Percentiles rank a stretch among this genome's conserved stretches.
Conservation (phyloP, 2,113 vertebrate species). For the Podiceps cristatus region DNA sequence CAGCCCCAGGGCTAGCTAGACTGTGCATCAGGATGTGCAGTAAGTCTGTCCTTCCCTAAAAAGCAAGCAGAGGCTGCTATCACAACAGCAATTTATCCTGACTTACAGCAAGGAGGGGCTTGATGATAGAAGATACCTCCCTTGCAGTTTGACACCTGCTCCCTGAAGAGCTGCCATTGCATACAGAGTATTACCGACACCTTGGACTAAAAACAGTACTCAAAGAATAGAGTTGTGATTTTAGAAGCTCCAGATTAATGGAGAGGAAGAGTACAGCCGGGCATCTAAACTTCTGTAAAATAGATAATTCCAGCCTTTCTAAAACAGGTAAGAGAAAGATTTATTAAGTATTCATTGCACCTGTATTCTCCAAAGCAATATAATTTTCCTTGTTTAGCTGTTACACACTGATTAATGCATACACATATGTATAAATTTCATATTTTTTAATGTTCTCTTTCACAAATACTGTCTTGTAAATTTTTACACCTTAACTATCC, state of each 20-base stretch:
- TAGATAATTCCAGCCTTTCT: constrained; percentile 6
- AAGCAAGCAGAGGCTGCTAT: not conserved
- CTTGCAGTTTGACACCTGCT: not conserved
- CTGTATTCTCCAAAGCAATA: not conserved
- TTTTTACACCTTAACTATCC: not conserved
- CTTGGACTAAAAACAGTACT: not conserved
- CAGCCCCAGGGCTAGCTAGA: not conserved
- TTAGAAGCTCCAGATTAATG: constrained; percentile 16
- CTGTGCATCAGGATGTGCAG: not conserved
- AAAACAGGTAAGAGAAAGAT: constrained; percentile 58
- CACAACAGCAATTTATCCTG: not conserved
- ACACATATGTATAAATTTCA: not conserved
- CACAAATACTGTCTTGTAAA: not conserved
- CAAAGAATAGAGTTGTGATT: not conserved
- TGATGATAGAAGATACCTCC: not conserved
- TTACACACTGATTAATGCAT: not conserved
- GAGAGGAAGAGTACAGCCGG: not conserved
- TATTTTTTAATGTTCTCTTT: not conserved
- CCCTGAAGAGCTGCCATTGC: not conserved
- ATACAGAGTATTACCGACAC: not conserved
- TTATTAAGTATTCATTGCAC: not conserved
- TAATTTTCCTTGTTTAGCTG: not conserved
- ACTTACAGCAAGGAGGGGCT: constrained; percentile 45
- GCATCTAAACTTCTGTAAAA: not conserved
- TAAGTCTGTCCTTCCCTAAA: not conserved